Base-by-base conservation (phyloP, 2,888 invertebrate species). In the Aleiodes alternator region DNA sequence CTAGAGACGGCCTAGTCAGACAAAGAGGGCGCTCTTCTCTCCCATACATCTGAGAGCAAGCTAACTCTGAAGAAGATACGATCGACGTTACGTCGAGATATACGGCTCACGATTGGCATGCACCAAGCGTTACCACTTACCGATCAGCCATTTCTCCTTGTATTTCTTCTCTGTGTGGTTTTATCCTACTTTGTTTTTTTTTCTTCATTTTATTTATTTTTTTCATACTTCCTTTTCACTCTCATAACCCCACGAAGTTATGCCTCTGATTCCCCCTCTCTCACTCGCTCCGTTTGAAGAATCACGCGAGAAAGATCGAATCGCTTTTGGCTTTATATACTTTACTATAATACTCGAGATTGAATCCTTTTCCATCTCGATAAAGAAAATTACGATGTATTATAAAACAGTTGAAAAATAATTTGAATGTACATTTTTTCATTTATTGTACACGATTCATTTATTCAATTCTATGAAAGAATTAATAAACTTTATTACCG, bases 51-150 rank as follows among this genome's bases (percentile, higher is more conserved):
- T 70, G 78, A 80, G 76, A 79, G 76, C 43, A 43, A 79, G 78
- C 78, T 78, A 75, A 73, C 79, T 78, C 76, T 76, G 79, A 79
- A 80, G 77, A 73, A 84, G 83, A 84, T 84, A 84, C 81, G 80
- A 83, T 84, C 83, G 75, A 78, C 80, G 74, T 57, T 81, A 43
- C 43, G 43, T 43, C 9, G 43, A 84, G 83, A 84, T 84, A 83
- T 84, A 84, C 83, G 82, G 72, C 80, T 80, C 80, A 84, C 83
- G 84, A 84, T 84, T 83, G 83, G 84, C 84, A 84, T 84, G 84
- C 83, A 84, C 84, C 76, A 77, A 84, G 81, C 83, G 82, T 84
- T 83, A 80, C 83, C 83, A 82, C 83, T 84, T 84, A 81, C 82
- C 80, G 80, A 82, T 82, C 79, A 80, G 79, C 74, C 80, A 77